Percentiles rank a stretch among this genome's conserved stretches.
These are phyloP conservation scores for Chlorops oryzae DNA, from an alignment of 1,140 invertebrate species.

Conservation along the genomic window DNA sequence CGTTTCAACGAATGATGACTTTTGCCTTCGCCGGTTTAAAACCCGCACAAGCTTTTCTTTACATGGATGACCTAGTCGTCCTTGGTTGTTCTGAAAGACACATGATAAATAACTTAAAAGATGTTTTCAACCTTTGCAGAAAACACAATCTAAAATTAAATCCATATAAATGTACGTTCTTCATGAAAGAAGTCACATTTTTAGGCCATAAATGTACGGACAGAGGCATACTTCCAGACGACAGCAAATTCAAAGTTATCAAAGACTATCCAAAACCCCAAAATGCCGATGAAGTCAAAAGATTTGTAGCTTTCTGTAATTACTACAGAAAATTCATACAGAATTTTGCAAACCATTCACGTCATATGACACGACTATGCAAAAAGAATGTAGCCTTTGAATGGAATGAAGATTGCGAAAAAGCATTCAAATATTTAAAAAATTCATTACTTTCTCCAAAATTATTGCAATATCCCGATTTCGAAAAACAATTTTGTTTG, in stretches of 20 bases:
- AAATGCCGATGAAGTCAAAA: no score
- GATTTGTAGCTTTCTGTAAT: no score
- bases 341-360: neutral
- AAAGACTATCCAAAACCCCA: no score
- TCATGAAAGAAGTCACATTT: no score
- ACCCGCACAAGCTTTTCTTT: no score
- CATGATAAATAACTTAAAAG: slow-evolving; percentile 3
- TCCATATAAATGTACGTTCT: neutral
- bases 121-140: slow-evolving; percentile 1
- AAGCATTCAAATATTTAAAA: slow-evolving; percentile 15
- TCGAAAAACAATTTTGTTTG: slow-evolving; percentile 16
- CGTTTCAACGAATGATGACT: no score
- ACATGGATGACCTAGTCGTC: neutral
- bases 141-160: neutral
- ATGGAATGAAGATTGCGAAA: slow-evolving; percentile 8
- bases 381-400: slow-evolving; percentile 3
- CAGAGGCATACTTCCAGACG: no score
- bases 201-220: no score
- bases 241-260: neutral
- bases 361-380: slow-evolving; percentile 1
- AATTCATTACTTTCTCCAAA: neutral
- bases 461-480: slow-evolving; percentile 7
- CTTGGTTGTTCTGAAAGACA: slow-evolving; percentile 2
- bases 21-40: no score
- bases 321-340: neutral